phyloP scores from a whole-genome alignment of 2,888 invertebrate genomes.

The Euclidia mi region DNA sequence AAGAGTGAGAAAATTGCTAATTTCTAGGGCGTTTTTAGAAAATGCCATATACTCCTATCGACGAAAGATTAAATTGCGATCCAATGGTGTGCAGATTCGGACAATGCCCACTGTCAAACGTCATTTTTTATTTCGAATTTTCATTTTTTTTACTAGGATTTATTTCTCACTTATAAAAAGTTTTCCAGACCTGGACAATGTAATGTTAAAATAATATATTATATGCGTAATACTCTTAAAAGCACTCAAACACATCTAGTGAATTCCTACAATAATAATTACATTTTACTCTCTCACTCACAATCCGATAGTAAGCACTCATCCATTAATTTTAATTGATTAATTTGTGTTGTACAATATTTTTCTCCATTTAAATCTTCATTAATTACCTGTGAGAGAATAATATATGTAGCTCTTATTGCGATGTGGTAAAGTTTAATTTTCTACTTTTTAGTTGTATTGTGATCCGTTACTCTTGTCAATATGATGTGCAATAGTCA shows the following conservation, averaged over 20 bases:
- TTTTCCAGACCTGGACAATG: too few species aligned
- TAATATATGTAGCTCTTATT: slow-evolving; percentile 13
- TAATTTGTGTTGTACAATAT: slow-evolving; percentile 51
- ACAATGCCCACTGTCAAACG: too few species aligned
- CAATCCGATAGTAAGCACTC: slow-evolving; percentile 33
- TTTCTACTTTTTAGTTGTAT: slow-evolving; percentile 7
- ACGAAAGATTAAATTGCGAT: too few species aligned
- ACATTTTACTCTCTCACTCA: slow-evolving; percentile 35
- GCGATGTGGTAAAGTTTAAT: slow-evolving; percentile 23
- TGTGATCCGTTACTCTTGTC: slow-evolving; percentile 38
- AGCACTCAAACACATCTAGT: slow-evolving; percentile 30
- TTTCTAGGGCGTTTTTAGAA: too few species aligned
- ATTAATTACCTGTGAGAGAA: slow-evolving; percentile 49
- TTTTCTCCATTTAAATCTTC: slow-evolving; percentile 45
- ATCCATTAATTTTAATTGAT: slow-evolving; percentile 47
- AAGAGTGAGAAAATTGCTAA: too few species aligned
- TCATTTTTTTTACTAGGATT: too few species aligned
- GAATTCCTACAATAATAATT: slow-evolving; percentile 32
- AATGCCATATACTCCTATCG: too few species aligned
- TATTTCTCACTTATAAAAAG: too few species aligned
- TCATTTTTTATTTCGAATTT: too few species aligned
- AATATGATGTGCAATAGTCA: slow-evolving; percentile 52
- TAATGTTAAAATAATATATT: too few species aligned
- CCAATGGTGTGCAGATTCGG: too few species aligned
- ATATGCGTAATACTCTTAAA: too few species aligned